Evolutionary conservation across 2,888 invertebrate genomes (phyloP), one percentile per base, ranked within the genome.

Genomic region (Heliconius erato): DNA sequence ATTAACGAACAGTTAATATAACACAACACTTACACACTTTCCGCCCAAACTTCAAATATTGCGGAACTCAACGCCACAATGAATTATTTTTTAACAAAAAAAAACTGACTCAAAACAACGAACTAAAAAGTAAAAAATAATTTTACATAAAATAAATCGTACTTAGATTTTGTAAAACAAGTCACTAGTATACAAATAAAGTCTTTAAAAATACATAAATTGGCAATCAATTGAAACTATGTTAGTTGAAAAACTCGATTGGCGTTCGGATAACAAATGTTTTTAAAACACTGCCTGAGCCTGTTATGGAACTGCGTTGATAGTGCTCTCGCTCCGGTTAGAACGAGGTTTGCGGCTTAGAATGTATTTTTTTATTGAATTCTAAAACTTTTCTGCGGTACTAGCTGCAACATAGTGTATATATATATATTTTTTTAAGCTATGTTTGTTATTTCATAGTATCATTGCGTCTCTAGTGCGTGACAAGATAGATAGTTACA

Each of bases 221-320:
- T 67, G 40, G 40, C 26, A 67, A n/a, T 63, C 35, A 35, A 77
- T 77, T 40, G 65, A 4, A 40, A 35, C 4, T 67, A 44, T 7
- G 35, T 63, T 63, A n/a, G 54, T 40, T 67, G 26, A 67, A 67
- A 65, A 65, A 26, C 28, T 78, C 40, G 28, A 67, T 40, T 40
- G 67, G 19, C 26, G 44, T 65, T 26, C 67, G 19, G 7, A 44
- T 72, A 72, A 72, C 72, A 76, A 76, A 26, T 78, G 40, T 67
- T 65, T 78, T 78, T 40, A 44, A 40, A 78, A 78, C 65, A 67
- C 28, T 44, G 28, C 67, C 44, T 77, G 65, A 23, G 14, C 44
- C 65, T 77, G 65, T 65, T 65, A 44, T 67, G n/a, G 14, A 77
- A 44, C 40, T 65, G 26, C 7, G 67, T 78, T 28, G 35, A 77